A percentile compares a stretch with the other conserved stretches of the same genome.
phyloP scores from a whole-genome alignment of 2,888 invertebrate genomes.

The Onchidella celtica region DNA sequence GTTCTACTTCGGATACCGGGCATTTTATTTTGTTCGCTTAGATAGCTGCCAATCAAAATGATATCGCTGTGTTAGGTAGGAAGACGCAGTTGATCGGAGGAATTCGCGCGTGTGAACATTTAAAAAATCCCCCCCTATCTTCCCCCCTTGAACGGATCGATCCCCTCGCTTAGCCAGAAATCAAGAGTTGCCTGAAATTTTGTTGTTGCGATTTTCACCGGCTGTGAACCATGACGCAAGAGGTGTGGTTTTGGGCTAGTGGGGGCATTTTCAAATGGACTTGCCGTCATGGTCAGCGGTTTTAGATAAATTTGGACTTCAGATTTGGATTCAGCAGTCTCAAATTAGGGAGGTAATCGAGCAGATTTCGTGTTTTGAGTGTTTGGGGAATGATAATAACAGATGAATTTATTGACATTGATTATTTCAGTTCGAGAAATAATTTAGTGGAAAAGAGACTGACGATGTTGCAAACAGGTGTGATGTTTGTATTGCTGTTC shows the following conservation, averaged over 20 bases:
- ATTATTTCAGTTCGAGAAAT: too few species aligned
- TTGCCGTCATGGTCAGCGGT: background rate
- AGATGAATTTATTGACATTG: too few species aligned
- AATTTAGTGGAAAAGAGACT: too few species aligned
- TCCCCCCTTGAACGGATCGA: background rate
- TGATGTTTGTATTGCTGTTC: too few species aligned
- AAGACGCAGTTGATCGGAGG: background rate
- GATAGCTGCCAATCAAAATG: background rate
- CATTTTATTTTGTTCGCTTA: too few species aligned
- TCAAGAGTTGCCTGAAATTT: constrained; percentile 2
- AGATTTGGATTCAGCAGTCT: constrained; percentile 1
- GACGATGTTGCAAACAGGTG: too few species aligned
- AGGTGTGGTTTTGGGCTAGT: constrained; percentile 2
- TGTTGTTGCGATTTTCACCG: background rate
- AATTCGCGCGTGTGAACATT: constrained; percentile 1
- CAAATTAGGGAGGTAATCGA: background rate
- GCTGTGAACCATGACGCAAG: background rate
- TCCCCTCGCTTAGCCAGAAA: background rate
- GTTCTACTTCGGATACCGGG: too few species aligned
- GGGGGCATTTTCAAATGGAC: constrained; percentile 5
- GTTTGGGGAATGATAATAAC: too few species aligned
- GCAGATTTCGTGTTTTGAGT: constrained; percentile 5
- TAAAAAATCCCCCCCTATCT: background rate
- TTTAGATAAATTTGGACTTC: background rate
- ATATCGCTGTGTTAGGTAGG: background rate